These are phyloP conservation scores for Eurytoma californica DNA, from an alignment of 2,888 invertebrate genomes.

Conservation along the genomic window DNA sequence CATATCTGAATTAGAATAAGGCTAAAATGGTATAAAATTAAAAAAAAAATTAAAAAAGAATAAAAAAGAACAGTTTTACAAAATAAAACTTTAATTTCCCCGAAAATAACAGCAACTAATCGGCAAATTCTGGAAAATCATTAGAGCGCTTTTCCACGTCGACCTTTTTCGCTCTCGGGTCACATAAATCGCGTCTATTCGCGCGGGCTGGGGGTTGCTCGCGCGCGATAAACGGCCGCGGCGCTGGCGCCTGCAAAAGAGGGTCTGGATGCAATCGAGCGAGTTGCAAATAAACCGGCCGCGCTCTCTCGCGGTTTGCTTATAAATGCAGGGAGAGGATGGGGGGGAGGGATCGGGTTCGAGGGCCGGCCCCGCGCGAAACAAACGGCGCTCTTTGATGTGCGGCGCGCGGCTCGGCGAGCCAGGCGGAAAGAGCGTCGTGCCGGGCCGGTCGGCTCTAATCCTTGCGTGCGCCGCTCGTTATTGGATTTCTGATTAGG, in stretches of 20 bases:
- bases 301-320: neutral
- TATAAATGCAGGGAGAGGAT: too few species aligned
- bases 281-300: constrained; percentile 26
- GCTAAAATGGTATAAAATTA: too few species aligned
- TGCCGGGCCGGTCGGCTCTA: neutral
- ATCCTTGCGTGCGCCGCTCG: constrained; percentile 33
- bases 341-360: neutral
- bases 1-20: too few species aligned
- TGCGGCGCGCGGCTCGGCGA: neutral
- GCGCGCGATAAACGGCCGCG: constrained; percentile 3
- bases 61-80: too few species aligned
- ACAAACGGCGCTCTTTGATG: constrained; percentile 33
- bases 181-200: too few species aligned
- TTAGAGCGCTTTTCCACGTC: too few species aligned
- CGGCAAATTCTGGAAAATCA: too few species aligned
- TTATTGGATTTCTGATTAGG: constrained; percentile 37
- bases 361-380: neutral
- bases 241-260: neutral
- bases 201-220: too few species aligned
- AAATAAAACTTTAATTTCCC: too few species aligned
- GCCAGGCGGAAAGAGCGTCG: neutral
- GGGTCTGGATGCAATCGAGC: constrained; percentile 3
- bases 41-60: too few species aligned
- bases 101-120: too few species aligned
- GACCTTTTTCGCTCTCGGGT: too few species aligned